Base-by-base conservation (phyloP, 1,140 invertebrate species). In the Nasonia giraulti region DNA sequence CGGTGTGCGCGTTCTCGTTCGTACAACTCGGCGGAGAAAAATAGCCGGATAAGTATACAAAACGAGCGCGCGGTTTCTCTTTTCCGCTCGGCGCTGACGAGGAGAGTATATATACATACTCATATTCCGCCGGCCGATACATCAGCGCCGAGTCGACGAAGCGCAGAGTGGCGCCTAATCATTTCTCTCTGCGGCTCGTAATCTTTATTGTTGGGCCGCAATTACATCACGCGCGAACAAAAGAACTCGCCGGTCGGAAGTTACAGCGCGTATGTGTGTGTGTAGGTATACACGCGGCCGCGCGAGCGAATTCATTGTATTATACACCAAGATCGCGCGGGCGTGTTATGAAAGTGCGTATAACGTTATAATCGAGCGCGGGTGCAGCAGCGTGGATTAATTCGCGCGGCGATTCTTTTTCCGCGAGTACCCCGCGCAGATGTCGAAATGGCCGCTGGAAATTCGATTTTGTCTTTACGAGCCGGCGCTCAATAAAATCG, bases 11-110 rank as follows among this genome's bases (percentile, higher is more conserved):
- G 76, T 62, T 78, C 33, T 79, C 50, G 23, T 68, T 71, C 12
- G 17, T 17, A 62, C 17, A 40, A 62, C 20, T 8, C 44, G 47
- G 33, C 44, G 47, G 23, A 74, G 50, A 47, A 55, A 83, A 74
- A 55, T 20, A 33, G n/a, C 40, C 5, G 20, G n/a, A 68, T 31
- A 78, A 78, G 44, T 27, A 66, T 40, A 79, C 14, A 40, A 79
- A 80, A 74, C 68, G 73, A 79, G 40, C 37, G 79, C 78, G 27
- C 14, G 1, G 27, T 85, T 85, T 85, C 83, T 85, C 83, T 75
- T 84, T 84, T 84, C 44, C 77, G 83, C 44, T 79, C 12, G 23
- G 8, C 1, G 37, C 20, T 27, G 27, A 27, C 27, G 27, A 62
- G 10, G 33, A 0, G 37, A 44, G 40, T 44, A 44, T 44, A 44